Evolutionary conservation across 2,113 vertebrate genomes (phyloP), one percentile per base, ranked within the genome.

Genomic region (Leiothrix lutea): DNA sequence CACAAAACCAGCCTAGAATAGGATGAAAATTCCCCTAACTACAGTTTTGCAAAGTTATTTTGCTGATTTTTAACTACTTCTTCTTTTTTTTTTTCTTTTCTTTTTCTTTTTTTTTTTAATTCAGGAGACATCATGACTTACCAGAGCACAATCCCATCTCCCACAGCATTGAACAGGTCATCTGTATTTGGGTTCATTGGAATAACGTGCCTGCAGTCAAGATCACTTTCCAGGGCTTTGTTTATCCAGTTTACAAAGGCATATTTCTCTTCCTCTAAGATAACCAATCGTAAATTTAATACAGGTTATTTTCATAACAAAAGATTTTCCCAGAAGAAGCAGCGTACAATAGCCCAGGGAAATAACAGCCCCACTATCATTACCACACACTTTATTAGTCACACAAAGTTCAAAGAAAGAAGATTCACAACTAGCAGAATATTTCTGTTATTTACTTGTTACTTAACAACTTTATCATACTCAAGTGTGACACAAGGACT

Each of bases 211-310:
- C 96, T 92, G 56, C 98, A 99, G 93, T 99, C 99, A 0, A 97
- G 97, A 96, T 99, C 99, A 29, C 97, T 98, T 97, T 99, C 99
- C 98, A 99, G 95, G 84, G 98, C 98, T 67, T 98, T 98, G 98
- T 98, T 99, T 97, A 99, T 99, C 97, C 99, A 99, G 98, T 99
- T 99, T 75, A 99, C 98, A 73, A 99, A 99, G 82, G 99, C 99
- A 16, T 98, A 99, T 93, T 99, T 99, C 97, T 99, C 99, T 97
- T 99, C 98, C 97, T 99, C 99, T 99, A 97, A 89, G 96, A 90
- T 5, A 91, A 74, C 7, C 60, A 80, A 85, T 71, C 7, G 8
- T 74, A 86, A 86, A 56, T 82, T 94, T 77, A 95, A 88, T 35
- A 85, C 45, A 92, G 35, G 7, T 21, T 70, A 38, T 82, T 45